Evolutionary conservation across 2,797 vertebrate genomes (phyloP), one percentile per base, ranked within the genome.

Genomic region (Cossypha niveicapilla): DNA sequence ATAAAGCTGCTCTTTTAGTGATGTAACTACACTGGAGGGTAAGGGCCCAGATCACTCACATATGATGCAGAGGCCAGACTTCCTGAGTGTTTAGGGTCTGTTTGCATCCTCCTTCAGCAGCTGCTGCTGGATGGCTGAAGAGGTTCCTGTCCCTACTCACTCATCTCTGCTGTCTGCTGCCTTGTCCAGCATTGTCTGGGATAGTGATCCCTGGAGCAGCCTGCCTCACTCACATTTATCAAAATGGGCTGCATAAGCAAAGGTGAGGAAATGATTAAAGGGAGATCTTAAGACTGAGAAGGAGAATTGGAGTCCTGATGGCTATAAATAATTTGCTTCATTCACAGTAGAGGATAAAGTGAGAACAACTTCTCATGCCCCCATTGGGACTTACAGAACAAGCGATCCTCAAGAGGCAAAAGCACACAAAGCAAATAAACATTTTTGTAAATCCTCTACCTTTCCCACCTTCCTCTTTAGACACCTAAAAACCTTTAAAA

Each of bases 51-150:
- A 44, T 23, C 34, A 22, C 5, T 23, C 34, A 22, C 5, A 5
- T 3, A 24, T 0, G 1, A 7, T 41, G 34, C 9, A 2, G 28
- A 18, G 24, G 13, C 3, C 21, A 68, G 39, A 10, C 0, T 78
- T 84, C 13, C 19, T 18, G 39, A 57, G 8, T 7, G 5, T 42
- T 70, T 45, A 25, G 32, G 9, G 7, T 48, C 67, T 60, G 37
- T 24, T 13, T 78, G 30, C 4, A 14, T 61, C 12, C 5, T 78
- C 17, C 9, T 82, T 24, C 34, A 79, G 62, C 17, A 61, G 23
- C 53, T 77, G 27, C 30, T 74, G 9, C 15, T 65, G 50, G 8
- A 6, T 22, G 27, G 10, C 18, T 78, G 30, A 24, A 60, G 54
- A 50, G 6, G 24, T 23, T 70, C 17, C 27, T 76, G 51, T 13